Evolutionary conservation across 2,797 vertebrate species (phyloP).

Genomic region (Phoebastria nigripes): DNA sequence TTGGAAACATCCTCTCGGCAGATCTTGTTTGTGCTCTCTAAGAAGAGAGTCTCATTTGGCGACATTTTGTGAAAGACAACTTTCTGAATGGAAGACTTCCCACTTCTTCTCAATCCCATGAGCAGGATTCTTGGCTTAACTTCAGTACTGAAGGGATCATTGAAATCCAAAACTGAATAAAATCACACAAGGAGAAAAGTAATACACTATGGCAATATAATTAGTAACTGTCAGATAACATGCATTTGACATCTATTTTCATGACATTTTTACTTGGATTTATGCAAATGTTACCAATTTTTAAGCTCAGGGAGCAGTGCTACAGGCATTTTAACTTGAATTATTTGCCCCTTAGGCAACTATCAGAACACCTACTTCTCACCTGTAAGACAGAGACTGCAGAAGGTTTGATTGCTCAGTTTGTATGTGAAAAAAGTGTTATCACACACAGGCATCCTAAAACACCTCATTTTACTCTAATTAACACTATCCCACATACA

Average conservation of each 20-base stretch:
- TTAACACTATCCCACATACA: neutral
- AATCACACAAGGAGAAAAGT: constrained; percentile 62
- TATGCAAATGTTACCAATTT: neutral
- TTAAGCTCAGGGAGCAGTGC: neutral
- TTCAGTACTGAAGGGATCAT: constrained; percentile 85
- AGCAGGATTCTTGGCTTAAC: constrained; percentile 92
- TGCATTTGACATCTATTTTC: neutral
- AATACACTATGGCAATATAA: neutral
- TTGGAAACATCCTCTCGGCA: constrained; percentile 90
- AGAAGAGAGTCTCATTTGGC: constrained; percentile 87
- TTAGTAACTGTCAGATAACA: neutral
- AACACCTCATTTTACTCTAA: neutral
- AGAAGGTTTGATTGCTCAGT: neutral
- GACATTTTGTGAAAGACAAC: constrained; percentile 94
- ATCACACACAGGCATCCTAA: neutral
- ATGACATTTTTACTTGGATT: neutral
- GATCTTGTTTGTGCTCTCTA: constrained; percentile 92
- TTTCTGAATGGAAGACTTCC: constrained; percentile 96
- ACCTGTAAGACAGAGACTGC: neutral
- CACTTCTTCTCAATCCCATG: constrained; percentile 92
- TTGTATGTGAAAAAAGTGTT: neutral
- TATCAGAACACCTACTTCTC: neutral
- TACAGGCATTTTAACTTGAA: neutral
- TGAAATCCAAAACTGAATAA: constrained; percentile 83
- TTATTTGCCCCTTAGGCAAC: neutral